These are phyloP conservation scores for Oopsacas minuta DNA, from an alignment of 37 sponge, comb jelly and placozoan genomes.

Conservation along the genomic window DNA sequence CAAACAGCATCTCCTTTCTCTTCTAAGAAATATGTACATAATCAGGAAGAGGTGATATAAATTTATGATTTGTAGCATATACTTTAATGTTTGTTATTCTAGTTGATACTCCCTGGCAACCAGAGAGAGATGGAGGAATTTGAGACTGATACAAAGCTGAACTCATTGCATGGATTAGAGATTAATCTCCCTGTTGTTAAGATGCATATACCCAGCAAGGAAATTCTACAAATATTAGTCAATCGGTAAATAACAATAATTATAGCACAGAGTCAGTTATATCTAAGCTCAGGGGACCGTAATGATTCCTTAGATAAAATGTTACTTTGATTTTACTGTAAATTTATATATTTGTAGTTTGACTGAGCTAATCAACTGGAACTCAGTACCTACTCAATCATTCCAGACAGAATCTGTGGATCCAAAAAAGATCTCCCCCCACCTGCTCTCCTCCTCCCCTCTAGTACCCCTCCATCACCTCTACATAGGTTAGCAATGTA, in stretches of 20 bases:
- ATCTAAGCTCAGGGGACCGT: no score
- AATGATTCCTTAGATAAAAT: no score
- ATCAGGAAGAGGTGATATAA: background rate
- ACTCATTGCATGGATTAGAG: constrained; percentile 18
- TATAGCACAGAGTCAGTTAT: no score
- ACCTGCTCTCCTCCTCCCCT: background rate
- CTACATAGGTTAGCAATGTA: background rate
- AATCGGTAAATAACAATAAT: constrained; percentile 48
- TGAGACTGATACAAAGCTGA: constrained; percentile 24
- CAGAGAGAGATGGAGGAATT: constrained; percentile 42
- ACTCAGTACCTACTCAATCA: background rate
- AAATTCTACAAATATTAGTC: constrained; percentile 40
- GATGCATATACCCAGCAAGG: constrained; percentile 48
- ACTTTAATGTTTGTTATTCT: constrained; percentile 23
- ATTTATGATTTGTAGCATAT: background rate
- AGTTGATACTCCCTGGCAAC: constrained; percentile 44
- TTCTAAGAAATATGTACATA: background rate
- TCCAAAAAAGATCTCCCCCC: background rate
- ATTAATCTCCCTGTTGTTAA: constrained; percentile 28
- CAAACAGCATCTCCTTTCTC: background rate
- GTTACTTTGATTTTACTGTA: no score
- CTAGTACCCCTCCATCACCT: background rate
- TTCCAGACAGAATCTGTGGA: background rate
- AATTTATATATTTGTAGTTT: background rate
- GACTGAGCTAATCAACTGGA: background rate